A percentile compares a stretch with the other conserved stretches of the same genome.
Evolutionary conservation across 2,113 vertebrate genomes (phyloP).

Genomic region (Apus apus): DNA sequence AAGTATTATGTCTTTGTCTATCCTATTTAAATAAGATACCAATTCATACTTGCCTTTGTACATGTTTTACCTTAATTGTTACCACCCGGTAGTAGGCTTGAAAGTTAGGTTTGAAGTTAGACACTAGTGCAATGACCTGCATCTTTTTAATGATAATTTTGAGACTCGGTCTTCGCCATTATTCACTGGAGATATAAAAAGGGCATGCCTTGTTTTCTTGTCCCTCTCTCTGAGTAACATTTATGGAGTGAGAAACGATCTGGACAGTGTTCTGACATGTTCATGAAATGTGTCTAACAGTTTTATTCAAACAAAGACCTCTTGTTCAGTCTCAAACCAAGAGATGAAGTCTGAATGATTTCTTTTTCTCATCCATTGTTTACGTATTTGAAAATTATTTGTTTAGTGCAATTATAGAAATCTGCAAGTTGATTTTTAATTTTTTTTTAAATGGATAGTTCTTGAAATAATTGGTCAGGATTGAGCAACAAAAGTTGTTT

Average conservation of each 20-base stretch:
- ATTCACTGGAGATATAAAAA: slow-evolving; percentile 27
- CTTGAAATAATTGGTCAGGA: background rate
- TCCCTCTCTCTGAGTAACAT: slow-evolving; percentile 65
- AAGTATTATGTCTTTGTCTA: background rate
- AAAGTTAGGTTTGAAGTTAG: background rate
- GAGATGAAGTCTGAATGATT: slow-evolving; percentile 44
- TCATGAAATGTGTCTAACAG: slow-evolving; percentile 22
- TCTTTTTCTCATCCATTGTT: slow-evolving; percentile 50
- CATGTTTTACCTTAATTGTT: background rate
- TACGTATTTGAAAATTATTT: slow-evolving; percentile 37
- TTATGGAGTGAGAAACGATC: slow-evolving; percentile 72
- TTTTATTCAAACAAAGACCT: slow-evolving; percentile 39
- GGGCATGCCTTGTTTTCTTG: slow-evolving; percentile 42
- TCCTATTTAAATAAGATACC: background rate
- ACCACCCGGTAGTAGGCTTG: background rate
- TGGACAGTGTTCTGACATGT: slow-evolving; percentile 20
- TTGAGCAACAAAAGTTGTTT: background rate
- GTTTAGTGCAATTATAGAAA: slow-evolving; percentile 8
- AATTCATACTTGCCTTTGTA: slow-evolving; percentile 33
- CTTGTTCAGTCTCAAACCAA: slow-evolving; percentile 9
- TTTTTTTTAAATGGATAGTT: background rate
- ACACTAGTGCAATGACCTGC: background rate
- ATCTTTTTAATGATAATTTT: slow-evolving; percentile 39
- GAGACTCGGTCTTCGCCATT: background rate
- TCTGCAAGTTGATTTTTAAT: background rate